Conservation (phyloP, 2,888 invertebrate species). For the Cerceris rybyensis region DNA sequence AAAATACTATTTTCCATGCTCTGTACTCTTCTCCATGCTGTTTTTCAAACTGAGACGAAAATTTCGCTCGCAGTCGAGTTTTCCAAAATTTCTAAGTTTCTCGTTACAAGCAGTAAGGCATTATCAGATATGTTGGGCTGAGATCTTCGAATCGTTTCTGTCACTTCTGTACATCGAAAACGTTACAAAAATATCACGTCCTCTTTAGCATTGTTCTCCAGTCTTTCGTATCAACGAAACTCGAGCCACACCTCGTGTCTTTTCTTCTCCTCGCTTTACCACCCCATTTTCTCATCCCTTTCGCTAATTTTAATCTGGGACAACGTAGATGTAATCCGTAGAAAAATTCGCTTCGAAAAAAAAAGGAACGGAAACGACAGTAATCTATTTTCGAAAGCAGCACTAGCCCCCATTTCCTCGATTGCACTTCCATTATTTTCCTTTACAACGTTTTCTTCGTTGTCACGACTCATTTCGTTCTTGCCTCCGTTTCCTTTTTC, state of each 20-base stretch:
- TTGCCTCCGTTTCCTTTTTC: not conserved
- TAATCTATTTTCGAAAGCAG: slow-evolving; percentile 14
- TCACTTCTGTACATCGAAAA: slow-evolving; percentile 75
- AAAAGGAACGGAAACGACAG: not conserved
- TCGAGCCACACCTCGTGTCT: slow-evolving; percentile 37
- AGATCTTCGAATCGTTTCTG: slow-evolving; percentile 76
- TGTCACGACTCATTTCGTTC: not conserved
- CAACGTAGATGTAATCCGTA: slow-evolving; percentile 9
- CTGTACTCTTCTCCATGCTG: not conserved
- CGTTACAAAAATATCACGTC: slow-evolving; percentile 78
- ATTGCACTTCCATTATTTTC: not conserved
- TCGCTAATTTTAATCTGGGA: slow-evolving; percentile 5
- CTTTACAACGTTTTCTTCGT: not conserved
- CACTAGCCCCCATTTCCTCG: not conserved
- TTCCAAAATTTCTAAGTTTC: slow-evolving; percentile 18
- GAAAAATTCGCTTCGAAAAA: slow-evolving; percentile 45
- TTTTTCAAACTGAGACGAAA: slow-evolving; percentile 16
- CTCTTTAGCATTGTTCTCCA: slow-evolving; percentile 6
- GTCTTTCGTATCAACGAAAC: slow-evolving; percentile 19
- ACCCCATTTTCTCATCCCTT: slow-evolving; percentile 1
- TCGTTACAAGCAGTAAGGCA: slow-evolving; percentile 80
- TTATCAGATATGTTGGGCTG: slow-evolving; percentile 81
- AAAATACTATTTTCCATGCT: not conserved
- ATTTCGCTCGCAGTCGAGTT: slow-evolving; percentile 8
- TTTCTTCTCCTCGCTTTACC: slow-evolving; percentile 1